Conservation (phyloP, 1,140 invertebrate species). For the Leptinotarsa undecemlineata region DNA sequence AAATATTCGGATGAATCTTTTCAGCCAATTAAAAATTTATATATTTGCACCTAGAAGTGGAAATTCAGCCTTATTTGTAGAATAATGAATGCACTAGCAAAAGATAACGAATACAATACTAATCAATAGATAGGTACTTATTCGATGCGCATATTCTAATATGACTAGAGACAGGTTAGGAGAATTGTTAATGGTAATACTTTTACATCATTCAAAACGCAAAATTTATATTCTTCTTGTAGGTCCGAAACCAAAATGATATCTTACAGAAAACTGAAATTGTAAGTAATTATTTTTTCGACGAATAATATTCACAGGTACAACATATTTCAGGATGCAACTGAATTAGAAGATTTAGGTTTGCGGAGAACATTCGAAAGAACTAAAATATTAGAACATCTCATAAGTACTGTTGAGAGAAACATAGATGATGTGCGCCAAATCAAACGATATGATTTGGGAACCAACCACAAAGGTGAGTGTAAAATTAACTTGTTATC, state of each 20-base stretch:
- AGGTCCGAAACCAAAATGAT: conserved; percentile 17
- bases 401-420: conserved; percentile 33
- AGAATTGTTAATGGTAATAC: conserved; percentile 28
- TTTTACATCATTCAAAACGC: background rate
- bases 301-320: too few relatives aligned
- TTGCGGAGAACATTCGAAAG: conserved; percentile 34
- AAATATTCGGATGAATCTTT: too few relatives aligned
- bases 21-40: too few relatives aligned
- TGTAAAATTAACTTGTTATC: background rate
- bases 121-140: too few relatives aligned
- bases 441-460: conserved; percentile 28
- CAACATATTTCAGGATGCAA: conserved; percentile 25
- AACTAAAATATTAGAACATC: conserved; percentile 36
- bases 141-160: background rate
- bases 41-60: too few relatives aligned
- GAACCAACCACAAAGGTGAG: conserved; percentile 31
- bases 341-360: conserved; percentile 1
- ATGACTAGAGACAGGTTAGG: conserved; percentile 36
- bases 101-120: too few relatives aligned
- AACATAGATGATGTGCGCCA: conserved; percentile 26
- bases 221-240: background rate
- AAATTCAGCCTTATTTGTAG: too few relatives aligned
- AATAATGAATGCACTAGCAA: too few relatives aligned
- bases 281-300: background rate
- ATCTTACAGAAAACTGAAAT: conserved; percentile 19